Percentiles rank a stretch among this genome's conserved stretches.
Evolutionary conservation across 2,888 invertebrate genomes (phyloP).

Genomic region (Thelaira solivaga): DNA sequence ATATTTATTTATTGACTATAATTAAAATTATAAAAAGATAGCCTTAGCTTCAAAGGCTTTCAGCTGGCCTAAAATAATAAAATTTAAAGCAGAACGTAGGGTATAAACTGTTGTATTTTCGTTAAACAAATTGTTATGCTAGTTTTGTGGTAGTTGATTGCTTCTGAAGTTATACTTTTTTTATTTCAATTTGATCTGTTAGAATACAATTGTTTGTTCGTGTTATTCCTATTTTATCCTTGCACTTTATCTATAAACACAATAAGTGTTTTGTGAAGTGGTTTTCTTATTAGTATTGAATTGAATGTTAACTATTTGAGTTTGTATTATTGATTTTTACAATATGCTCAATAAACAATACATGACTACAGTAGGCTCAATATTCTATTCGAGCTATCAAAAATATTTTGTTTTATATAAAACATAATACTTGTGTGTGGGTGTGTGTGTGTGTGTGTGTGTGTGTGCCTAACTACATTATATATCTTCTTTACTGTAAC

Average conservation of each 20-base stretch:
- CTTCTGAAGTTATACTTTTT: conserved; percentile 16
- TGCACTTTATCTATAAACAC: conserved; percentile 37
- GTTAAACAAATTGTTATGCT: background rate
- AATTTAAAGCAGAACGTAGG: background rate
- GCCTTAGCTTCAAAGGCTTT: background rate
- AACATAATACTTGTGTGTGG: no score
- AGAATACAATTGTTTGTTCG: conserved; percentile 21
- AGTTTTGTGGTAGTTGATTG: conserved; percentile 1
- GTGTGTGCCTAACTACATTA: no score
- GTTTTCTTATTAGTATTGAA: conserved; percentile 41
- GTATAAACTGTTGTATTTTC: background rate
- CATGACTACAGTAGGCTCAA: conserved; percentile 12
- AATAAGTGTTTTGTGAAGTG: conserved; percentile 32
- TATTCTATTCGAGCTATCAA: no score
- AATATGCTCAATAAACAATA: conserved; percentile 20
- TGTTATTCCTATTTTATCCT: conserved; percentile 42
- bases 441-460: no score
- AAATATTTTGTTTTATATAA: no score
- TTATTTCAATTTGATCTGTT: background rate
- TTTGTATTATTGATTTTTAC: conserved; percentile 40
- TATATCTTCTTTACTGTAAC: background rate
- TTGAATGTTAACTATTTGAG: conserved; percentile 51
- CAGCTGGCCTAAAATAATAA: background rate
- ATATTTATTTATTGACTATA: no score
- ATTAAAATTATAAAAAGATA: no score